Evolutionary conservation across 2,888 invertebrate species (phyloP).

Genomic region (Scaeva pyrastri): DNA sequence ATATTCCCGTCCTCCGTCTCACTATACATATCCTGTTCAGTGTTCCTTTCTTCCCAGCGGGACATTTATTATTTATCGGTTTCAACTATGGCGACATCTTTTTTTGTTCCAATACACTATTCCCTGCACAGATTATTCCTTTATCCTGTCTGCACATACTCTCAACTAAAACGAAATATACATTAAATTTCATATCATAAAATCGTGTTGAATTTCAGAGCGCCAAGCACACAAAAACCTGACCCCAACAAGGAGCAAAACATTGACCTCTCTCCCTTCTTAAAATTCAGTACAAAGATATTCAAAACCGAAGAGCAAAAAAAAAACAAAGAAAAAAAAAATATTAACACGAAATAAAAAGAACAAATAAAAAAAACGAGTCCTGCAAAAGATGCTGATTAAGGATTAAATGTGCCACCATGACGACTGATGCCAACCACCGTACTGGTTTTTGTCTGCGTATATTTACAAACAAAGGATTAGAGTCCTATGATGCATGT

Average conservation of each 20-base stretch:
- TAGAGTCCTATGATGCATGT: conserved; percentile 56
- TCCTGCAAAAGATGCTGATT: conserved; percentile 65
- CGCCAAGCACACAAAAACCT: conserved; percentile 50
- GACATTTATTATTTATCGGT: conserved; percentile 65
- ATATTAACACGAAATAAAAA: not conserved
- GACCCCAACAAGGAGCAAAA: conserved; percentile 49
- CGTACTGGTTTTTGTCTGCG: conserved; percentile 24
- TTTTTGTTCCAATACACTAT: conserved; percentile 34
- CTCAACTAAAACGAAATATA: not conserved
- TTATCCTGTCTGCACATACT: conserved; percentile 15
- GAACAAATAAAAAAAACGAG: conserved; percentile 59
- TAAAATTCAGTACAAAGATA: conserved; percentile 31
- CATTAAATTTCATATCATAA: conserved; percentile 62
- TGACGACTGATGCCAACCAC: conserved; percentile 33
- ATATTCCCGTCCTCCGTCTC: not conserved
- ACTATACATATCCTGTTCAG: no score
- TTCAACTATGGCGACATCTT: conserved; percentile 61
- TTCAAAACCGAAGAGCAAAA: conserved; percentile 25
- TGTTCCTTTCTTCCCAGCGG: conserved; percentile 30
- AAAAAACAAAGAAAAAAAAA: not conserved
- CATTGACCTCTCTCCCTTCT: conserved; percentile 63
- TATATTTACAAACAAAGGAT: conserved; percentile 68
- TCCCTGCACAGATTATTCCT: not conserved
- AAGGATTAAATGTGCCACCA: conserved; percentile 54
- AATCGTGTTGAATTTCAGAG: conserved; percentile 48